These are phyloP conservation scores for Mormoops blainvillei DNA, from an alignment of 2,113 vertebrate species.

Conservation along the genomic window DNA sequence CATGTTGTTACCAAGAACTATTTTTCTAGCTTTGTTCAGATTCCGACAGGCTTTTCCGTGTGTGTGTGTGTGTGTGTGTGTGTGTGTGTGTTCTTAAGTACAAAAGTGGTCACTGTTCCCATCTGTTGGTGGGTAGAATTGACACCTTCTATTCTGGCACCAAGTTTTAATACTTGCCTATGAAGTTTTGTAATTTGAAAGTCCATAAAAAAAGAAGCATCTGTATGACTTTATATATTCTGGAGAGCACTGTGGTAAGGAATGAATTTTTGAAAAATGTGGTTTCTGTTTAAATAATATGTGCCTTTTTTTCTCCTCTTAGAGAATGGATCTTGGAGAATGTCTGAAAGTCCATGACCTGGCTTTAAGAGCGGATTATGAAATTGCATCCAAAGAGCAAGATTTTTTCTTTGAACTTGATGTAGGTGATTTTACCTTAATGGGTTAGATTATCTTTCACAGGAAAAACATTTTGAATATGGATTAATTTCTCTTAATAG, in stretches of 20 bases:
- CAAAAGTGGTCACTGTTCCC: not conserved
- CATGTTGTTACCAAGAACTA: not conserved
- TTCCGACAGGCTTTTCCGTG: not conserved
- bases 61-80: not conserved
- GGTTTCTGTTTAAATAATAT: conserved; percentile 8
- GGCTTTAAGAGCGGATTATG: conserved; percentile 96
- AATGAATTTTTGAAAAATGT: not conserved
- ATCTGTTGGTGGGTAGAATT: not conserved
- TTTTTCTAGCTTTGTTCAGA: not conserved
- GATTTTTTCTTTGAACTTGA: conserved; percentile 99
- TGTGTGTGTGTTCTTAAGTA: not conserved
- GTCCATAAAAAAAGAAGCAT: not conserved
- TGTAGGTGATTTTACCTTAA: conserved; percentile 83
- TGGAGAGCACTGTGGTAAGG: conserved; percentile 9
- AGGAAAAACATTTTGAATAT: not conserved
- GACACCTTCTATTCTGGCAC: not conserved
- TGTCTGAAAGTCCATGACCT: conserved; percentile 97
- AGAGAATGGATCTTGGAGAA: conserved; percentile 99
- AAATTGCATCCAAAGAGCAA: conserved; percentile 98
- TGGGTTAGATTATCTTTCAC: not conserved
- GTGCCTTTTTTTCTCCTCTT: conserved; percentile 3
- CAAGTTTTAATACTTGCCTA: not conserved
- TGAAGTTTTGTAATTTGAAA: conserved; percentile 31
- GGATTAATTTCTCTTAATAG: not conserved
- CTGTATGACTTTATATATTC: conserved; percentile 5